Evolutionary conservation across 2,113 vertebrate genomes (phyloP).

Genomic region (Oncorhynchus gorbuscha): DNA sequence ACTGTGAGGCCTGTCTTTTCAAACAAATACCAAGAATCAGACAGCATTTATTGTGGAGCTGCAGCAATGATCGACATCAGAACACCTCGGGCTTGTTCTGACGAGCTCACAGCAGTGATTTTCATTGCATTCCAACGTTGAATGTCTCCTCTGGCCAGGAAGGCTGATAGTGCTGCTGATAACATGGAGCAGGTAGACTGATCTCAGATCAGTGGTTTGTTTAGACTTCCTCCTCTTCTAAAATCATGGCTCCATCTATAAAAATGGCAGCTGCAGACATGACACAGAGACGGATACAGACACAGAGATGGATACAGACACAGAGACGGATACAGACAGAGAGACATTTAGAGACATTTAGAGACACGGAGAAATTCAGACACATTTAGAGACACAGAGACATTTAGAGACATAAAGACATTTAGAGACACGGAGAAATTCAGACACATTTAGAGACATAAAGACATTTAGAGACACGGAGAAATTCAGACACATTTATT

Average conservation of each 20-base stretch:
- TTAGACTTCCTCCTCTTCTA: conserved; percentile 2
- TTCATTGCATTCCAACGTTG: conserved; percentile 29
- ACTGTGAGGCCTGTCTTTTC: neutral
- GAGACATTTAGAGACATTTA: no score
- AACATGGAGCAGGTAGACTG: neutral
- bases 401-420: no score
- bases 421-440: no score
- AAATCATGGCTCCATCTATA: neutral
- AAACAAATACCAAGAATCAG: neutral
- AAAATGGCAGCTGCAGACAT: no score
- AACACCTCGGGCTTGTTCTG: conserved; percentile 22
- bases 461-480: no score
- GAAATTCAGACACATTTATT: no score
- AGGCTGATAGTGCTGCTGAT: conserved; percentile 15
- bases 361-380: no score
- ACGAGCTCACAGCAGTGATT: neutral
- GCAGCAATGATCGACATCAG: neutral
- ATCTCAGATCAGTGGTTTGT: neutral
- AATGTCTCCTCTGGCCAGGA: conserved; percentile 4
- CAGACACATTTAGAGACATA: no score
- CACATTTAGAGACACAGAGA: no score
- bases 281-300: no score
- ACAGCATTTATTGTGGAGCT: neutral
- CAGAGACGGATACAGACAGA: no score
- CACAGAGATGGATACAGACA: no score